These are phyloP conservation scores for Galeruca laticollis DNA, from an alignment of 2,888 invertebrate genomes.

Conservation along the genomic window DNA sequence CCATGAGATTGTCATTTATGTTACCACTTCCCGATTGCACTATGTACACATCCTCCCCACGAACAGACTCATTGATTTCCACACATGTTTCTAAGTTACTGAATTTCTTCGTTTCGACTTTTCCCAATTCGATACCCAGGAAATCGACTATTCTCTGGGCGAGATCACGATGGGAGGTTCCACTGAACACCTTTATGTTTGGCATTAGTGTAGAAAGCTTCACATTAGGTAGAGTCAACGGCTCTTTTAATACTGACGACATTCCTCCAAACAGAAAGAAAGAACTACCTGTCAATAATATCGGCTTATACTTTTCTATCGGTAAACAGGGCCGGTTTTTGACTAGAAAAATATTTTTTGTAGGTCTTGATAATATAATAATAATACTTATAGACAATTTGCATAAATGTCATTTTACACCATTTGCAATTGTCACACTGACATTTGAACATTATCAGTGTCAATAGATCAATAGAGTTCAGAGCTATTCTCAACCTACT, in stretches of 20 bases:
- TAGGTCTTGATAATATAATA: too few species aligned
- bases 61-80: slow-evolving; percentile 95
- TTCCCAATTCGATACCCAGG: slow-evolving; percentile 83
- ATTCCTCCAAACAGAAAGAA: slow-evolving; percentile 6
- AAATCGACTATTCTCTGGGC: slow-evolving; percentile 97
- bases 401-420: too few species aligned
- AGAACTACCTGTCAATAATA: slow-evolving; percentile 16
- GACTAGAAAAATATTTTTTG: too few species aligned
- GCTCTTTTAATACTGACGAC: slow-evolving; percentile 26
- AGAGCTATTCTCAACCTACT: too few species aligned
- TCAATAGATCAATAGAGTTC: too few species aligned
- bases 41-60: slow-evolving; percentile 97
- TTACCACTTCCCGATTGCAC: slow-evolving; percentile 94
- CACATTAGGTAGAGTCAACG: background rate
- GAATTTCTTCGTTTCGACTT: slow-evolving; percentile 98
- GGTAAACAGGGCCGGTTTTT: too few species aligned
- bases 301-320: too few species aligned
- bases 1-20: slow-evolving; percentile 95
- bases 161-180: slow-evolving; percentile 96
- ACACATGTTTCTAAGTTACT: slow-evolving; percentile 99
- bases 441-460: too few species aligned
- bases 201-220: slow-evolving; percentile 15
- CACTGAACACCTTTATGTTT: slow-evolving; percentile 77
- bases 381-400: too few species aligned
- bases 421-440: too few species aligned